Base-by-base conservation (phyloP, 2,888 invertebrate genomes). In the Oligia fasciuncula region DNA sequence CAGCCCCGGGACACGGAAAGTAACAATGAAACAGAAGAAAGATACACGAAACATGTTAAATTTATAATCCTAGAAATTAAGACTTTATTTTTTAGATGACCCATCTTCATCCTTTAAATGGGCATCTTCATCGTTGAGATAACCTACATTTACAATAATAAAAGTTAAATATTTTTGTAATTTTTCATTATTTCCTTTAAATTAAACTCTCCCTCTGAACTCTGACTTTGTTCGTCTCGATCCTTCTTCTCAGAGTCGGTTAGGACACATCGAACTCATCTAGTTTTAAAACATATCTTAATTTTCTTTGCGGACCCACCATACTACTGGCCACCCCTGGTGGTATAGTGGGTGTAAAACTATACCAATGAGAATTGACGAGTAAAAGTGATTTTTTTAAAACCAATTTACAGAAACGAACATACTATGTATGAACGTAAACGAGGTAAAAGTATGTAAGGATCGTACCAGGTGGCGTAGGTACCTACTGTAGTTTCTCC, bases 21-120 rank as follows among this genome's bases (percentile, higher is more conserved):
- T 84, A 86, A 86, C 73, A 90, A 94, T 93, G 94, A 90, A 94
- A 93, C 91, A 93, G 89, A 92, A 90, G 90, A 91, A 91, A 90
- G 87, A 86, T 51, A 89, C 83, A 90, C 82, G 65, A 77, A 82
- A 84, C n/a, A 80, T 75, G 78, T 89, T 90, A 89, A 77, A 79
- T 70, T 65, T 70, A 70, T 6, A 75, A 74, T 76, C 54, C 60
- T 71, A 84, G 75, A 80, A 73, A 88, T 13, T 0, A 40, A 1
- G 19, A 5, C n/a, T 43, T 43, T 0, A 19, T 23, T 54, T 3
- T 49, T 14, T 19, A 19, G 0, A 19, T 40, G 11, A 40, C 9
- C 9, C 57, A 57, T 40, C 17, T 57, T 35, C 5, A 13, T 66
- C 14, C 5, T 62, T 14, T 62, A 29, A 14, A 40, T n/a, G 2